These are phyloP conservation scores for Onchidella celtica DNA, from an alignment of 2,888 invertebrate genomes.

Conservation along the genomic window DNA sequence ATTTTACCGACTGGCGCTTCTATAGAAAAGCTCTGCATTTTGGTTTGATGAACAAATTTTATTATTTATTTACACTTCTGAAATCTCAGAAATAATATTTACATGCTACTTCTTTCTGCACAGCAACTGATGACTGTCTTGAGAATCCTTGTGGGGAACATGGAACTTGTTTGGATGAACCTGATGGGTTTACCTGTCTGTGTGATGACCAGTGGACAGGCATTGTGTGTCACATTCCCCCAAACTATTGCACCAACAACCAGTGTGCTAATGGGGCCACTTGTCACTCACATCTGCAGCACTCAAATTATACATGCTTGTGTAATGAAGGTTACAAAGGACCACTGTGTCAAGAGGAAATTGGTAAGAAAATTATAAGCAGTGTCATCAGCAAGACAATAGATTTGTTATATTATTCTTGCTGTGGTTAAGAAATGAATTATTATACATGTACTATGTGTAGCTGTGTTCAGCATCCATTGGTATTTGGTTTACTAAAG, in stretches of 20 bases:
- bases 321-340: neutral
- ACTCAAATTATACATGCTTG: neutral
- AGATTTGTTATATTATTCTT: neutral
- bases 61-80: too few relatives aligned
- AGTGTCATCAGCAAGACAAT: neutral
- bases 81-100: too few relatives aligned
- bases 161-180: neutral
- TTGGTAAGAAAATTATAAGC: neutral
- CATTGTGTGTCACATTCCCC: neutral
- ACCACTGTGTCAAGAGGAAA: neutral
- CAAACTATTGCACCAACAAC: neutral
- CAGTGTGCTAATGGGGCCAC: neutral
- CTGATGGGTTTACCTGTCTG: neutral
- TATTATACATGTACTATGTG: too few relatives aligned
- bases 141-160: neutral
- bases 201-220: neutral
- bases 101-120: too few relatives aligned
- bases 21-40: too few relatives aligned
- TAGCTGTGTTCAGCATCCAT: too few relatives aligned
- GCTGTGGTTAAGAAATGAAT: too few relatives aligned
- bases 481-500: too few relatives aligned
- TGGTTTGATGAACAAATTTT: too few relatives aligned
- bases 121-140: neutral
- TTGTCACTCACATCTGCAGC: neutral
- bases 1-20: too few relatives aligned